These are phyloP conservation scores for Conus betulinus DNA, from an alignment of 1,140 invertebrate species.

Conservation along the genomic window DNA sequence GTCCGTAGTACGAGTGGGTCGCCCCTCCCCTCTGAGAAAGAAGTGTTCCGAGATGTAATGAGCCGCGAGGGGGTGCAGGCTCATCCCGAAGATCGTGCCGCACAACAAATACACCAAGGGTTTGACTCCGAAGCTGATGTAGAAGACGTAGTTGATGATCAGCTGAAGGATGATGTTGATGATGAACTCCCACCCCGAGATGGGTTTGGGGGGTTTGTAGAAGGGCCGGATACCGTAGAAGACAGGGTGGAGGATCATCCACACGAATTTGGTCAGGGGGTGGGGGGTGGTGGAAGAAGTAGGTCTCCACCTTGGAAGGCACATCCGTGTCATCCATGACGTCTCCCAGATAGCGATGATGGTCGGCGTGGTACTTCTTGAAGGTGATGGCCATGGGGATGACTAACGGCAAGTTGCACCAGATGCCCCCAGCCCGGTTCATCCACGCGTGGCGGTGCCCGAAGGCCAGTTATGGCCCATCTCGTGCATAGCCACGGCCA, in stretches of 20 bases:
- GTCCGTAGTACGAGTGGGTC: constrained; percentile 98
- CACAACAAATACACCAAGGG: constrained; percentile 88
- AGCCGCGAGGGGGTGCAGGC: constrained; percentile 96
- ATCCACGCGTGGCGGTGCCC: constrained; percentile 65
- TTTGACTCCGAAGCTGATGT: constrained; percentile 86
- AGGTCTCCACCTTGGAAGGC: constrained; percentile 66
- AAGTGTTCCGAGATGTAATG: constrained; percentile 99
- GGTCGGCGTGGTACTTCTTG: constrained; percentile 74
- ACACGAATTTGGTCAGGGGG: constrained; percentile 70
- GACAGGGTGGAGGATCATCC: constrained; percentile 70
- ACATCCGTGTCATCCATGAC: constrained; percentile 72
- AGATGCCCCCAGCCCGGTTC: constrained; percentile 69
- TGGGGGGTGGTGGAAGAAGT: constrained; percentile 68
- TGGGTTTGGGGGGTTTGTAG: constrained; percentile 84
- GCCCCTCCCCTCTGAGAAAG: constrained; percentile 97
- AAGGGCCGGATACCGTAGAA: constrained; percentile 70
- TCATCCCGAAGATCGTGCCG: constrained; percentile 94
- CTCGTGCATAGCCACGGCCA: constrained; percentile 73
- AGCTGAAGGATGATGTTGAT: constrained; percentile 92
- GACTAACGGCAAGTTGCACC: constrained; percentile 72
- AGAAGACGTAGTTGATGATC: constrained; percentile 86
- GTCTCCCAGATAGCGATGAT: constrained; percentile 71
- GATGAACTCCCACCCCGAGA: constrained; percentile 83
- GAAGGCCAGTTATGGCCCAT: constrained; percentile 74
- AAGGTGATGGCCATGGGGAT: constrained; percentile 74